Percentiles rank a stretch among this genome's conserved stretches.
Conservation (phyloP, 2,888 invertebrate genomes). For the Pecten maximus region DNA sequence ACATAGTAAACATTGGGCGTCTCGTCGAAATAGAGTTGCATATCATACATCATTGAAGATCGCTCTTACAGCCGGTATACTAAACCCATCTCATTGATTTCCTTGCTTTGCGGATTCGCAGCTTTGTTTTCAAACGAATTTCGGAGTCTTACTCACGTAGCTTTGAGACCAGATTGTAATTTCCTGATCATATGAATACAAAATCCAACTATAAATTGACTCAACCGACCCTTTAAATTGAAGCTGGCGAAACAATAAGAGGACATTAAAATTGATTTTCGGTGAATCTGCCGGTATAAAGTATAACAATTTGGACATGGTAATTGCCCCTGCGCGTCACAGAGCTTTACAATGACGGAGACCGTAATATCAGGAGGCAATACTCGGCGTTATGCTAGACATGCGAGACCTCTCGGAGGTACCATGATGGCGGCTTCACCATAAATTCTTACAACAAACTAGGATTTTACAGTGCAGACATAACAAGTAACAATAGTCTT, state of each 20-base stretch:
- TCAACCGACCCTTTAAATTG: neutral
- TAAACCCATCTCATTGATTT: neutral
- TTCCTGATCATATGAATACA: neutral
- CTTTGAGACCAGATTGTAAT: neutral
- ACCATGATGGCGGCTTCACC: neutral
- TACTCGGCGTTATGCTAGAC: neutral
- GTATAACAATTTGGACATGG: neutral
- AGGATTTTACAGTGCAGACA: neutral
- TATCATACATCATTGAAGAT: neutral
- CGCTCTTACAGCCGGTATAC: neutral
- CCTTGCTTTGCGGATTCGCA: neutral
- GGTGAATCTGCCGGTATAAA: slow-evolving; percentile 16
- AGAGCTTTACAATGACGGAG: neutral
- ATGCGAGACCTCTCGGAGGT: neutral
- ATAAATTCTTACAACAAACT: neutral
- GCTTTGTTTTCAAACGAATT: neutral
- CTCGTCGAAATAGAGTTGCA: neutral
- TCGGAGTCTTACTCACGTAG: neutral
- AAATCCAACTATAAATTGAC: neutral
- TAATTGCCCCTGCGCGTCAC: neutral
- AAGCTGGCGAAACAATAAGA: neutral
- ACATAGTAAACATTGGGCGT: neutral
- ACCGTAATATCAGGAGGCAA: neutral
- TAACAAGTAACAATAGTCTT: neutral
- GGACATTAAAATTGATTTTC: slow-evolving; percentile 22